Evolutionary conservation across 2,113 vertebrate genomes (phyloP), one percentile per base, ranked within the genome.

Genomic region (Miniopterus natalensis): DNA sequence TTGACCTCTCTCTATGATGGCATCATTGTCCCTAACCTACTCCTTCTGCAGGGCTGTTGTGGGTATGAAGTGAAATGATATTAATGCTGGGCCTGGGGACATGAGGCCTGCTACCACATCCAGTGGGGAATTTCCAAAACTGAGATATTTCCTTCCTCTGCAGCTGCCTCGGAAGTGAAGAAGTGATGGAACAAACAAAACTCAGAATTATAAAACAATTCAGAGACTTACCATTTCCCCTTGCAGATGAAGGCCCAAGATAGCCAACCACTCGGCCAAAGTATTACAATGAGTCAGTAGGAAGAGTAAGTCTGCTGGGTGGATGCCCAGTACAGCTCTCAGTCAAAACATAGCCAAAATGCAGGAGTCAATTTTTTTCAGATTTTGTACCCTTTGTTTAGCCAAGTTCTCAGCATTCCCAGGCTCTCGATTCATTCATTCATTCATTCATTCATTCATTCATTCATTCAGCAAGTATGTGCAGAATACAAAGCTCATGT

Each of bases 161-260:
- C 42, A 93, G 77, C 68, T 92, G 45, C 12, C 68, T 78, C 47
- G 7, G 78, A 94, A 94, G 47, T 74, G 59, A 84, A 84, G 78
- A 36, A 78, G 36, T 45, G 23, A 40, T 31, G 21, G 27, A 74
- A 81, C 6, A 90, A 88, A 51, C 1, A 0, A 40, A 66, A 9
- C 7, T 88, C 55, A 18, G 75, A 84, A 84, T 70, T 29, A 15
- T 51, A 31, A 88, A 81, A 66, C 21, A 79, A 84, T 9, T 70
- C n/a, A 49, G 53, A 94, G 40, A 59, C 49, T 75, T 53, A 11
- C 65, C 47, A 80, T 84, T 90, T 94, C 31, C 49, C 84, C 79
- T 36, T 88, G 18, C 18, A 75, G 40, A 21, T 14, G 14, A 95
- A 25, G 40, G 3, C 27, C n/a, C 25, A 20, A 29, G 73, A 65